Percentiles rank a stretch among this genome's conserved stretches.
These are phyloP conservation scores for Sclerodermus sp. DNA, from an alignment of 2,888 invertebrate genomes.

Conservation along the genomic window DNA sequence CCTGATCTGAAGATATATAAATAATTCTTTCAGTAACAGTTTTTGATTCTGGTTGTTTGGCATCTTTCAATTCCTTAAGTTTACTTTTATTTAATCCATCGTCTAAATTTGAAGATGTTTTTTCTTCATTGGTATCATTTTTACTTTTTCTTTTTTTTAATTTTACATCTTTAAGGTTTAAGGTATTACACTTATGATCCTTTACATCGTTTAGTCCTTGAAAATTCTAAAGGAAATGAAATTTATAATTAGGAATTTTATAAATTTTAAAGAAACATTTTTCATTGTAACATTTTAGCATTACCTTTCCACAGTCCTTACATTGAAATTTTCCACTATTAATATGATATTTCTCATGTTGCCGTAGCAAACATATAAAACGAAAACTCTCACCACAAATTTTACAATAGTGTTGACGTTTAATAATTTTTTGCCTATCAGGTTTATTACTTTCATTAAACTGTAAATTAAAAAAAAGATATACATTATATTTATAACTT, in stretches of 20 bases:
- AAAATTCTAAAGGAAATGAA: slow-evolving; percentile 21
- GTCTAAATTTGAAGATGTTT: too few species aligned
- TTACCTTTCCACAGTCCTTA: slow-evolving; percentile 34
- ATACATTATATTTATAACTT: neutral
- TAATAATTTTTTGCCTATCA: slow-evolving; percentile 28
- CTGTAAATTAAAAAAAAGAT: slow-evolving; percentile 8
- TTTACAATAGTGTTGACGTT: slow-evolving; percentile 46
- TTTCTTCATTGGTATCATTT: neutral
- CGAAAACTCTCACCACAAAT: slow-evolving; percentile 50
- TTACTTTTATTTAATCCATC: too few species aligned
- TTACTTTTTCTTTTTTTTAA: slow-evolving; percentile 10
- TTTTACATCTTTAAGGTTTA: slow-evolving; percentile 16
- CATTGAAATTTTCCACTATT: slow-evolving; percentile 23
- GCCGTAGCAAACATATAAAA: slow-evolving; percentile 42
- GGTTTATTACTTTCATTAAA: slow-evolving; percentile 12
- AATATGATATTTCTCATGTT: slow-evolving; percentile 43
- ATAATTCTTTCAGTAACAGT: slow-evolving; percentile 32
- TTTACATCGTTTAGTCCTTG: slow-evolving; percentile 24
- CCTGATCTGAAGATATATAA: slow-evolving; percentile 38
- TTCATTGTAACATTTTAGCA: slow-evolving; percentile 2
- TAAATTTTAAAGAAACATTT: neutral
- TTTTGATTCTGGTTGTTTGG: neutral
- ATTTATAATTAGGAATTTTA: neutral
- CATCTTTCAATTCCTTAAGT: too few species aligned
- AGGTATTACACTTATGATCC: slow-evolving; percentile 18